Conservation (phyloP, 2,888 invertebrate species). For the Gnatocerus cornutus region DNA sequence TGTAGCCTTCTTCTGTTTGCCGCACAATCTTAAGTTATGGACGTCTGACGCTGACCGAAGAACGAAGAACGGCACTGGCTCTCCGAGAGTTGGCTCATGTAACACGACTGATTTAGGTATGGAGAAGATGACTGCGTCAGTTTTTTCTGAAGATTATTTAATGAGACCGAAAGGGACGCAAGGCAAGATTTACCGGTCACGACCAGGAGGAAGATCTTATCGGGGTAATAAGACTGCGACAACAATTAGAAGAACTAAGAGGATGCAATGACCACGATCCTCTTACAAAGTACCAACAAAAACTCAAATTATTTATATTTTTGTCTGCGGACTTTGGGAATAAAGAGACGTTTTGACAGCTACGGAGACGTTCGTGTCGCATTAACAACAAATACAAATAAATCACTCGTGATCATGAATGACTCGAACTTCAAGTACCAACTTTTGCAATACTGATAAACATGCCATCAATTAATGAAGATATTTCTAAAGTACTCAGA, state of each 20-base stretch:
- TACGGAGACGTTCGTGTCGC: not conserved
- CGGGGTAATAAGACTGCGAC: constrained; percentile 47
- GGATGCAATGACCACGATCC: constrained; percentile 6
- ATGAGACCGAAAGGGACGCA: constrained; percentile 55
- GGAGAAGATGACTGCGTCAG: constrained; percentile 61
- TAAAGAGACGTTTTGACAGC: not conserved
- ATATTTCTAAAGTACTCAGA: too few relatives aligned
- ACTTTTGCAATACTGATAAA: not conserved
- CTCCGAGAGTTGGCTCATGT: constrained; percentile 25
- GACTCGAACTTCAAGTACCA: not conserved
- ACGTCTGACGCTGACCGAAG: constrained; percentile 60
- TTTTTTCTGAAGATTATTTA: constrained; percentile 65
- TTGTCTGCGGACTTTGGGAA: not conserved
- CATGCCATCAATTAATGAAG: too few relatives aligned
- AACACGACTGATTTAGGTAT: constrained; percentile 63
- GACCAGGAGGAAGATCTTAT: constrained; percentile 52
- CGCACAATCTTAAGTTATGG: constrained; percentile 64
- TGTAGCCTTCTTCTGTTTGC: constrained; percentile 57
- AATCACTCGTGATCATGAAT: constrained; percentile 1
- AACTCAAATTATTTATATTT: not conserved
- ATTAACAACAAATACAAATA: not conserved
- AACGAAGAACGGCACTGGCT: constrained; percentile 52
- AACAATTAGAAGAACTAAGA: constrained; percentile 42
- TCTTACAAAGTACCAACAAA: not conserved
- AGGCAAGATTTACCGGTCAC: constrained; percentile 61